Percentiles rank a stretch among this genome's conserved stretches.
Evolutionary conservation across 2,797 vertebrate species (phyloP).

Genomic region (Ceryle rudis): DNA sequence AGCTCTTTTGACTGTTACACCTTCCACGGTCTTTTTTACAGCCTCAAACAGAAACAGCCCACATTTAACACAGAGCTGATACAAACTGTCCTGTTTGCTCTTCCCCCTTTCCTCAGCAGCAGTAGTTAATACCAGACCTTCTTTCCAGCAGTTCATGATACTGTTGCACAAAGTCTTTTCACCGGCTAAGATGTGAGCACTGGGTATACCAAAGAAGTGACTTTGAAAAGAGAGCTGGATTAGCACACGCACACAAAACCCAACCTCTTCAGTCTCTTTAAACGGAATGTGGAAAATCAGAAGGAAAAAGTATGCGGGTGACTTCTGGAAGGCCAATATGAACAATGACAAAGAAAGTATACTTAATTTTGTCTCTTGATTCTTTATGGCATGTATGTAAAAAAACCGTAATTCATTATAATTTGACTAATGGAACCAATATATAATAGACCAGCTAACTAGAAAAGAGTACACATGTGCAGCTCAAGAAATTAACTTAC

Average conservation of each 20-base stretch:
- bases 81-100: background rate
- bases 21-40: background rate
- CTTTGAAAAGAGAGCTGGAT: background rate
- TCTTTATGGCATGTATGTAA: background rate
- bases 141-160: background rate
- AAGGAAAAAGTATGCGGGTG: background rate
- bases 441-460: background rate
- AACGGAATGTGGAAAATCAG: background rate
- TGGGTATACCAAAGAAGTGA: background rate
- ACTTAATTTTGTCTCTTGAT: background rate
- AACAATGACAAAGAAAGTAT: background rate
- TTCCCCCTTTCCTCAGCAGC: background rate
- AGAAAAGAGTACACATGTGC: slow-evolving; percentile 32
- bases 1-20: background rate
- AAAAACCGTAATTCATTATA: background rate
- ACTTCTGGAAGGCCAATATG: background rate
- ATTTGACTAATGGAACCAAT: slow-evolving; percentile 7
- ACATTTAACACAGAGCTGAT: background rate
- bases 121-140: background rate
- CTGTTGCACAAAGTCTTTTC: background rate
- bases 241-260: background rate
- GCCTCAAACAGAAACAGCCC: background rate
- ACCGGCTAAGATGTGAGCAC: background rate
- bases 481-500: slow-evolving; percentile 35
- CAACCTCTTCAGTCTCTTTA: background rate